phyloP scores from a whole-genome alignment of 1,140 invertebrate species.

The Drosophila lacertosa region DNA sequence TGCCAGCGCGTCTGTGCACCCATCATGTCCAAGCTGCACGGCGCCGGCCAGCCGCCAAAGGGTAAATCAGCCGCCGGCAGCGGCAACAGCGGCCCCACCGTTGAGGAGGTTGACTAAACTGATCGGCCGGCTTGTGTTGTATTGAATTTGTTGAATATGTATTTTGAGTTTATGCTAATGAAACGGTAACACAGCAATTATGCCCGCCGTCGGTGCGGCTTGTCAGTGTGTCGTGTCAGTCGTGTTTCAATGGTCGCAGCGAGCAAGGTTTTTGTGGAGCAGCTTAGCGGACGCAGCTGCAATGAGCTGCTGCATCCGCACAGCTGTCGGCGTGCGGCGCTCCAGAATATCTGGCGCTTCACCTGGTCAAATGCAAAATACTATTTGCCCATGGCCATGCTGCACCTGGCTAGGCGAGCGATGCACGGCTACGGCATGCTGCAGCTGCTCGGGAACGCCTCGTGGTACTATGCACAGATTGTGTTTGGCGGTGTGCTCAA shows the following conservation, averaged over 20 bases:
- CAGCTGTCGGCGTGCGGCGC: conserved; percentile 27
- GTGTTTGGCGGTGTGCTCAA: conserved; percentile 32
- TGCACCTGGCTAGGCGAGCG: conserved; percentile 28
- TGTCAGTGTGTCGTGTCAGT: conserved; percentile 15
- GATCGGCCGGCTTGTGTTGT: not conserved
- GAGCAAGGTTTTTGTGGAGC: conserved; percentile 52
- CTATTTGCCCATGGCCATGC: conserved; percentile 48
- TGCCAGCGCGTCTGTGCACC: conserved; percentile 89
- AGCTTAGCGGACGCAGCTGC: conserved; percentile 32
- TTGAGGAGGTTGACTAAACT: conserved; percentile 78
- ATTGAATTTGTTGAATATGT: conserved; percentile 30
- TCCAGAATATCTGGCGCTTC: conserved; percentile 42
- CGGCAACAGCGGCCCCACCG: conserved; percentile 63
- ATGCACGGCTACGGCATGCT: conserved; percentile 1
- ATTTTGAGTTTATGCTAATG: conserved; percentile 50
- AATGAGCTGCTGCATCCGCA: conserved; percentile 48
- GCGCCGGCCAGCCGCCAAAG: conserved; percentile 71
- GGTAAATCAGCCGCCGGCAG: conserved; percentile 67
- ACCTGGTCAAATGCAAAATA: conserved; percentile 54
- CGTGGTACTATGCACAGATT: conserved; percentile 42
- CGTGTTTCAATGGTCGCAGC: conserved; percentile 29
- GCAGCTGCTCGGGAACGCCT: conserved; percentile 10
- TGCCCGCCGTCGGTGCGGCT: not conserved
- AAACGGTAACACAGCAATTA: conserved; percentile 7
- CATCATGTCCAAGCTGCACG: conserved; percentile 91